Conservation (phyloP, 2,113 vertebrate species). For the Tapirus terrestris region DNA sequence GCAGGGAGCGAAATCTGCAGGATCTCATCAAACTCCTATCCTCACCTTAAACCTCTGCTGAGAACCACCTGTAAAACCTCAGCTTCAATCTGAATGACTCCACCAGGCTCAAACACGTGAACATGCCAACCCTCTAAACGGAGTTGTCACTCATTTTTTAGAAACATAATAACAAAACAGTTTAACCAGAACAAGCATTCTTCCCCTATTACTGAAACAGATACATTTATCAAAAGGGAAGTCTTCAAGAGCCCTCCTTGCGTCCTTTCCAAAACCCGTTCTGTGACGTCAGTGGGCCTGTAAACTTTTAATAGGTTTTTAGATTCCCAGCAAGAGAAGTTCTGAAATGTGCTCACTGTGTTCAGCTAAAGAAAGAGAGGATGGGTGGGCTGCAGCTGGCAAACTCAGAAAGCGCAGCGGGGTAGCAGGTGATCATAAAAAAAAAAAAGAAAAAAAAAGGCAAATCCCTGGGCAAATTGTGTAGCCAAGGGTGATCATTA, state of each 20-base stretch:
- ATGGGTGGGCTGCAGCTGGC: conserved; percentile 9
- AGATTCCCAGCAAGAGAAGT: conserved; percentile 41
- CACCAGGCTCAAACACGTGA: not conserved
- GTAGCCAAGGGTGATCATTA: conserved; percentile 68
- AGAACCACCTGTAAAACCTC: conserved; percentile 29
- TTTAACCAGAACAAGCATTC: not conserved
- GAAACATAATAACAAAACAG: not conserved
- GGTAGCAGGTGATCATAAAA: conserved; percentile 71
- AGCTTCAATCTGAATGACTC: not conserved
- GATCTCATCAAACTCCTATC: not conserved
- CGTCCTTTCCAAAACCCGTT: not conserved
- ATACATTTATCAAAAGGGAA: not conserved
- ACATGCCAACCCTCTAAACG: not conserved
- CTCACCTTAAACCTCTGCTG: not conserved
- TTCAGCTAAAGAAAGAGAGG: conserved; percentile 32
- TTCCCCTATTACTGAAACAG: not conserved
- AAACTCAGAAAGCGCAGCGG: conserved; percentile 33
- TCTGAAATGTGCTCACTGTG: not conserved
- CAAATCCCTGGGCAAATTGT: conserved; percentile 74
- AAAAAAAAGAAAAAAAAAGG: not conserved
- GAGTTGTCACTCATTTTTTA: not conserved
- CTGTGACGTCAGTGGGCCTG: not conserved
- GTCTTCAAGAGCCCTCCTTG: not conserved
- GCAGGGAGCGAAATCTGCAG: not conserved
- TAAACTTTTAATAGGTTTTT: conserved; percentile 56